Evolutionary conservation across 2,888 invertebrate species (phyloP).

Genomic region (Dryocosmus kuriphilus): DNA sequence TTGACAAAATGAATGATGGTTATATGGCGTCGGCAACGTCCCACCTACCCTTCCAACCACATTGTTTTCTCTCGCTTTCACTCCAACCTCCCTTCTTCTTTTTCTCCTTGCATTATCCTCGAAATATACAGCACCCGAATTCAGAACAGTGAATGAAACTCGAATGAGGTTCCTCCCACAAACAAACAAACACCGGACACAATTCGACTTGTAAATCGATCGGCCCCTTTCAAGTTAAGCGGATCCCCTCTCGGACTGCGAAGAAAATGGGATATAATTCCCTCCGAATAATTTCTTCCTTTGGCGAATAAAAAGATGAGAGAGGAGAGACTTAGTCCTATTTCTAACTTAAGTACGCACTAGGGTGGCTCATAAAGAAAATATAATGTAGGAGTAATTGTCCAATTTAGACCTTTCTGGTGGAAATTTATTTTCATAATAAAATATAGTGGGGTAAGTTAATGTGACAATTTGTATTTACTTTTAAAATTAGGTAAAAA

Average conservation of each 20-base stretch:
- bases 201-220: conserved; percentile 15
- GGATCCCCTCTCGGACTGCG: not conserved
- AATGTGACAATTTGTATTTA: too few relatives aligned
- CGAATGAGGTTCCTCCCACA: conserved; percentile 21
- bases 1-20: conserved; percentile 74
- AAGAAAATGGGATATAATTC: conserved; percentile 1
- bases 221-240: conserved; percentile 18
- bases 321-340: not conserved
- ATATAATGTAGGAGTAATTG: too few relatives aligned
- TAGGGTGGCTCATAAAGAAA: too few relatives aligned
- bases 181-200: conserved; percentile 18
- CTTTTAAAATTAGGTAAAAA: too few relatives aligned
- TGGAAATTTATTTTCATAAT: too few relatives aligned
- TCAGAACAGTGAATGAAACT: not conserved
- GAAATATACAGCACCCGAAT: not conserved
- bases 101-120: conserved; percentile 36
- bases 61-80: conserved; percentile 28
- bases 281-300: conserved; percentile 53
- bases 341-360: not conserved
- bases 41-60: conserved; percentile 56
- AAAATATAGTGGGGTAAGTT: too few relatives aligned
- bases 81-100: conserved; percentile 31
- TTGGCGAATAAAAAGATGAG: conserved; percentile 21
- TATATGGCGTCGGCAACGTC: conserved; percentile 69
- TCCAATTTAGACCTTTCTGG: too few relatives aligned